These are phyloP conservation scores for Colinus virginianus DNA, from an alignment of 2,113 vertebrate genomes.

Conservation along the genomic window DNA sequence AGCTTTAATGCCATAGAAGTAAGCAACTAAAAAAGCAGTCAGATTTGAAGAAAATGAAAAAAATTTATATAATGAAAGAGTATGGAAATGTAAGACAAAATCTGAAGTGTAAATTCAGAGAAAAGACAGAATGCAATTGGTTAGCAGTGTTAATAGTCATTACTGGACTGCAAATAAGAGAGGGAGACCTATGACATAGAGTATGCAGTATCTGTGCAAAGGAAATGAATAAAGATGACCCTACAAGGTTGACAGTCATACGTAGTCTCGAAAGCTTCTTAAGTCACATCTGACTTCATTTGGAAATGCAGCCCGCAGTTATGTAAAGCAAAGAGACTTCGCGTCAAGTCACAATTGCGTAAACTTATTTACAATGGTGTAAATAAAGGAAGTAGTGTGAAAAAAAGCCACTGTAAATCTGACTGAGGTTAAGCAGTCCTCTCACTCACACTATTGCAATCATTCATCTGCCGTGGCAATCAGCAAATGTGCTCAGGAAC, in stretches of 20 bases:
- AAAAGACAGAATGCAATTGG: background rate
- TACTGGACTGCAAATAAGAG: background rate
- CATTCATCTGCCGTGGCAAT: background rate
- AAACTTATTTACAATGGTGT: conserved; percentile 37
- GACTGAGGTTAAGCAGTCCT: background rate
- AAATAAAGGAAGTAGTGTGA: conserved; percentile 54
- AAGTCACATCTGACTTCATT: conserved; percentile 62
- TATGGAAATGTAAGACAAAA: background rate
- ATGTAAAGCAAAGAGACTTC: conserved; percentile 49
- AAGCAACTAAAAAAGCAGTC: background rate
- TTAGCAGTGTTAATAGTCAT: background rate
- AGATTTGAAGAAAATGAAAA: background rate
- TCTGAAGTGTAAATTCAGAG: background rate
- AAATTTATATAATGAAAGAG: background rate
- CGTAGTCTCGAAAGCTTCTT: background rate
- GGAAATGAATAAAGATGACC: conserved; percentile 65
- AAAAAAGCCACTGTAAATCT: conserved; percentile 18
- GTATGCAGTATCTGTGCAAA: background rate
- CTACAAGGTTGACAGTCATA: background rate
- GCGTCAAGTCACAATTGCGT: conserved; percentile 46
- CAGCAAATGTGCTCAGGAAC: background rate
- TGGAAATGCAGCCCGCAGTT: conserved; percentile 55
- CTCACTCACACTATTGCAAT: background rate
- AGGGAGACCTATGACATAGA: background rate
- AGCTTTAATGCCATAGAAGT: background rate